Base-by-base conservation (phyloP, 2,113 vertebrate genomes). In the Paramisgurnus dabryanus region DNA sequence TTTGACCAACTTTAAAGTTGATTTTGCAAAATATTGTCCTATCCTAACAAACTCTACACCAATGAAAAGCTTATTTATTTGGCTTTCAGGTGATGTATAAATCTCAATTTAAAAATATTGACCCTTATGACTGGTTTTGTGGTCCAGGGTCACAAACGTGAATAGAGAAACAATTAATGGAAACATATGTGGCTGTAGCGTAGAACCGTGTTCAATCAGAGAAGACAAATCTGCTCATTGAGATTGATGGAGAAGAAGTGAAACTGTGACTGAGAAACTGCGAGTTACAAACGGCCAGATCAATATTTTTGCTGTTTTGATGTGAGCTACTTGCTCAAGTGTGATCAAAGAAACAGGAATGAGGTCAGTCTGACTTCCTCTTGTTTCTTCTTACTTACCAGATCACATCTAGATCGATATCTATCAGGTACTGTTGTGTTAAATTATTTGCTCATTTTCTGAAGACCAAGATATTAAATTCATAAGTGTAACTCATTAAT, bases 281-380 rank as follows among this genome's bases (percentile, higher is more conserved):
- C 53, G 47, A 69, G 70, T 58, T 58, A 43, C 53, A 43, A 72
- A 57, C 58, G 53, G 70, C 39, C 10, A 40, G 57, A 57, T 72
- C 70, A 6, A 58, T 72, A 72, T 58, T 72, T 43, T 72, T 72
- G 69, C n/a, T 57, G 53, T 55, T 43, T 43, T 72, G 53, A 72
- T 43, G 43, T 11, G n/a, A 72, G 40, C 39, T 58, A 43, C n/a
- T 57, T 40, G 39, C 9, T 39, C n/a, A 58, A 18, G 9, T 58
- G 34, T 72, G 69, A 72, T 72, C 53, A 18, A 5, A n/a, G 6
- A 27, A 34, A 50, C 18, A 8, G 22, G 18, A 34, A 15, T 4
- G 67, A 41, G 39, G 34, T 18, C 69, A 43, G 3, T 57, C 53
- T 41, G 53, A 40, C 34, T 39, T 72, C 17, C 17, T 55, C 15